These are phyloP conservation scores for Smutsia gigantea DNA, from an alignment of 2,797 vertebrate genomes.

Conservation along the genomic window DNA sequence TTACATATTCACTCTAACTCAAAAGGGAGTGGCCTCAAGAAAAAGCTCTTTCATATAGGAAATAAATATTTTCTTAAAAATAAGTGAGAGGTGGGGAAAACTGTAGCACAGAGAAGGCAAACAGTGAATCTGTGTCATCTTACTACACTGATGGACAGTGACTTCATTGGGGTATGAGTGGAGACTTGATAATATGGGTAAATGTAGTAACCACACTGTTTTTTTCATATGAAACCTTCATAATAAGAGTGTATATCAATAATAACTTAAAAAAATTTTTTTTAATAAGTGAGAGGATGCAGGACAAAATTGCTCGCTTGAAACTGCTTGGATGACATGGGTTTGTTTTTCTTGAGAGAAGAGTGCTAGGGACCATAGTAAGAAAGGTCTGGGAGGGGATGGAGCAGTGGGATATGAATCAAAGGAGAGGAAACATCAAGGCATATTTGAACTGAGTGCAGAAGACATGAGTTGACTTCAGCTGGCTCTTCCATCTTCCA, in stretches of 20 bases:
- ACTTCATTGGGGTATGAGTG: too few species aligned
- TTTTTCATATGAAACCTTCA: too few species aligned
- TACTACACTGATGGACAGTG: too few species aligned
- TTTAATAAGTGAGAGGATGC: neutral
- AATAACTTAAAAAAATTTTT: neutral
- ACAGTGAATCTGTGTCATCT: too few species aligned
- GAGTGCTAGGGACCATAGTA: neutral
- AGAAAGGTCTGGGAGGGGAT: neutral
- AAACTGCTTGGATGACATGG: neutral
- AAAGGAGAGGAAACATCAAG: neutral
- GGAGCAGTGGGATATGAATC: neutral
- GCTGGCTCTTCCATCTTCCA: neutral
- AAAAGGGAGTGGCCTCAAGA: neutral
- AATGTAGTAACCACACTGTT: too few species aligned
- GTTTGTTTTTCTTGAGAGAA: neutral
- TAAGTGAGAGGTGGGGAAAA: neutral
- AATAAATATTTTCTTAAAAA: neutral
- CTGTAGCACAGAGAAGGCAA: too few species aligned
- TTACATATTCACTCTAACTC: neutral
- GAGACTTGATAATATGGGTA: too few species aligned
- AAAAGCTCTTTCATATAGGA: slow-evolving; percentile 16
- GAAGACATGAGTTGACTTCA: neutral
- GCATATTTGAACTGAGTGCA: neutral
- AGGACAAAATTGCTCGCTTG: neutral
- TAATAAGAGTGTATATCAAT: too few species aligned